A percentile compares a stretch with the other conserved stretches of the same genome.
Evolutionary conservation across 1,140 invertebrate species (phyloP).

Genomic region (Drosophila varians): DNA sequence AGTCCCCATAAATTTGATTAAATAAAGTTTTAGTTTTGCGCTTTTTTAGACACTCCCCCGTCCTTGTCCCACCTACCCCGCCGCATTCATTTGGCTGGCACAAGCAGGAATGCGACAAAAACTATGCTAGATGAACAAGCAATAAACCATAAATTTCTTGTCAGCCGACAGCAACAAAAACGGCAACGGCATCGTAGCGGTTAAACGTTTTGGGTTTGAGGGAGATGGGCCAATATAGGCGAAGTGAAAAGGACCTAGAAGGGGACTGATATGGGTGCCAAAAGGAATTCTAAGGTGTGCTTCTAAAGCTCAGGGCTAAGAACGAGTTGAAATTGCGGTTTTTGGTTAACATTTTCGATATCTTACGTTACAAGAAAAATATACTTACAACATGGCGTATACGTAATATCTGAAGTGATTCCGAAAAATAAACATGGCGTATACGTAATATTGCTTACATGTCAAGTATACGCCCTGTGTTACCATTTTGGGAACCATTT

Average conservation of each 20-base stretch:
- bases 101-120: constrained; percentile 72
- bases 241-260: neutral
- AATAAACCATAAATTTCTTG: constrained; percentile 82
- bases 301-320: constrained; percentile 31
- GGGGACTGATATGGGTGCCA: neutral
- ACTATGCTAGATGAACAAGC: constrained; percentile 78
- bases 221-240: constrained; percentile 1
- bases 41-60: constrained; percentile 43
- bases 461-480: neutral
- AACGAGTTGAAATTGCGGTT: constrained; percentile 10
- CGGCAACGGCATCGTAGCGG: constrained; percentile 34
- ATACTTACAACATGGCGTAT: neutral
- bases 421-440: neutral
- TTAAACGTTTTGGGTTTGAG: constrained; percentile 64
- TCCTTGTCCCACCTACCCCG: neutral
- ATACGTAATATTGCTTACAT: neutral
- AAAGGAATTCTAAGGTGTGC: constrained; percentile 59
- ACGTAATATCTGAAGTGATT: neutral
- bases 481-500: neutral
- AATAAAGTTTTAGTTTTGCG: constrained; percentile 75
- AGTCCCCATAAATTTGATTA: constrained; percentile 77
- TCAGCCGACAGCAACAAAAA: constrained; percentile 41
- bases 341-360: constrained; percentile 5
- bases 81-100: constrained; percentile 52
- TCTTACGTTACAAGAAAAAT: neutral